Evolutionary conservation across 2,888 invertebrate species (phyloP).

Genomic region (Merodon equestris): DNA sequence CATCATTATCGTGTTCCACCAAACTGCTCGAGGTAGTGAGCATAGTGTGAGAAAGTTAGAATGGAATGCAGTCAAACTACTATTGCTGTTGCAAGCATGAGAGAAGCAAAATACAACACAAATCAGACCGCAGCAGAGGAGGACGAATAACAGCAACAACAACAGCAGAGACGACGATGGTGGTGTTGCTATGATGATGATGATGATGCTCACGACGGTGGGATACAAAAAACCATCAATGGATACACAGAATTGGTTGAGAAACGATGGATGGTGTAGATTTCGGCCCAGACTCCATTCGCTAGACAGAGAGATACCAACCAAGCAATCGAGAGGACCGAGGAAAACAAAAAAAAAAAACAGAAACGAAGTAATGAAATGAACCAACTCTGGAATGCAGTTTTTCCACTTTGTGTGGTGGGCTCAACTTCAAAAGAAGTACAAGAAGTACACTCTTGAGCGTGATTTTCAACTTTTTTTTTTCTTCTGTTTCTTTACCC

Average conservation of each 20-base stretch:
- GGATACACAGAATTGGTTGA: constrained; percentile 66
- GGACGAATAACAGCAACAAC: too few relatives aligned
- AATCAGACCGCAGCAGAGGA: constrained; percentile 55
- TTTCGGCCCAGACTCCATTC: constrained; percentile 67
- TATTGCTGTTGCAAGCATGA: constrained; percentile 46
- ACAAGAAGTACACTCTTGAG: constrained; percentile 65
- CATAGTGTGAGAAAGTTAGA: constrained; percentile 71
- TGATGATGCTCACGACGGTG: too few relatives aligned
- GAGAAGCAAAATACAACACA: constrained; percentile 48
- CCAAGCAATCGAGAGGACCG: constrained; percentile 45
- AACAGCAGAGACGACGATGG: constrained; percentile 35
- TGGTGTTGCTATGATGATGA: too few relatives aligned
- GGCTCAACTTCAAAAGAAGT: constrained; percentile 66
- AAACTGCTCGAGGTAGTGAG: constrained; percentile 16
- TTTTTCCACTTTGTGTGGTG: constrained; percentile 64
- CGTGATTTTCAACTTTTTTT: constrained; percentile 51
- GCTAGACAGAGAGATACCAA: constrained; percentile 55
- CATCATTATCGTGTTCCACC: not conserved
- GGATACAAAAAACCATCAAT: constrained; percentile 68
- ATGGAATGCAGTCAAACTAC: constrained; percentile 72
- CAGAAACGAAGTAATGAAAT: too few relatives aligned
- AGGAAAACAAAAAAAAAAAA: constrained; percentile 19
- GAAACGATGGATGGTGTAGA: constrained; percentile 56
- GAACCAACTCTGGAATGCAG: constrained; percentile 65
- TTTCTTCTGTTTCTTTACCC: constrained; percentile 12